Evolutionary conservation across 1,140 invertebrate species (phyloP).

Genomic region (Diploscapter pachys): DNA sequence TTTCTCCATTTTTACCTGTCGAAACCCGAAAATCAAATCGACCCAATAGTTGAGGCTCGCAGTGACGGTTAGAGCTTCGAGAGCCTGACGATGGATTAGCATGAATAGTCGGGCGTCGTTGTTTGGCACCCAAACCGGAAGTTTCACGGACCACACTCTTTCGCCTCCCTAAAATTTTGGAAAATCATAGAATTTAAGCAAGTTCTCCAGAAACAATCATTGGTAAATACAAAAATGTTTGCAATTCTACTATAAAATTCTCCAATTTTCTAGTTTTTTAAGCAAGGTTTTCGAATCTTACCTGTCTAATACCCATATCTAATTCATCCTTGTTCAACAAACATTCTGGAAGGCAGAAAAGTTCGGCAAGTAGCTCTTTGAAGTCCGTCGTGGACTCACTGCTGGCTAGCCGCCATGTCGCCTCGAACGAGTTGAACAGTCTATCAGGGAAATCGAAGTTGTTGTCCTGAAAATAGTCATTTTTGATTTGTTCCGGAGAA

Average conservation of each 20-base stretch:
- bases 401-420: constrained; percentile 82
- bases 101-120: constrained; percentile 78
- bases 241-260: too few species aligned
- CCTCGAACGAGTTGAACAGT: constrained; percentile 83
- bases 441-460: constrained; percentile 92
- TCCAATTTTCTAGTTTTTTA: too few species aligned
- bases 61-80: constrained; percentile 96
- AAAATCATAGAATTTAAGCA: too few species aligned
- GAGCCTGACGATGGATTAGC: constrained; percentile 70
- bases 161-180: constrained; percentile 64
- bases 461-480: constrained; percentile 68
- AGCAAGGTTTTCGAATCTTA: too few species aligned
- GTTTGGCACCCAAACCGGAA: constrained; percentile 73
- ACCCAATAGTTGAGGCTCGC: constrained; percentile 97
- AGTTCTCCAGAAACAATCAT: too few species aligned
- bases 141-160: constrained; percentile 74
- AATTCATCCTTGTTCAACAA: constrained; percentile 74
- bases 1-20: constrained; percentile 19
- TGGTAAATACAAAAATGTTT: too few species aligned
- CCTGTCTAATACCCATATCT: constrained; percentile 70
- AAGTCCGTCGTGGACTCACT: constrained; percentile 89
- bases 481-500: too few species aligned
- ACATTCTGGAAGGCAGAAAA: constrained; percentile 87
- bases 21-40: constrained; percentile 95
- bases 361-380: constrained; percentile 90